Evolutionary conservation across 2,888 invertebrate genomes (phyloP).

Genomic region (Julus scandinavius): DNA sequence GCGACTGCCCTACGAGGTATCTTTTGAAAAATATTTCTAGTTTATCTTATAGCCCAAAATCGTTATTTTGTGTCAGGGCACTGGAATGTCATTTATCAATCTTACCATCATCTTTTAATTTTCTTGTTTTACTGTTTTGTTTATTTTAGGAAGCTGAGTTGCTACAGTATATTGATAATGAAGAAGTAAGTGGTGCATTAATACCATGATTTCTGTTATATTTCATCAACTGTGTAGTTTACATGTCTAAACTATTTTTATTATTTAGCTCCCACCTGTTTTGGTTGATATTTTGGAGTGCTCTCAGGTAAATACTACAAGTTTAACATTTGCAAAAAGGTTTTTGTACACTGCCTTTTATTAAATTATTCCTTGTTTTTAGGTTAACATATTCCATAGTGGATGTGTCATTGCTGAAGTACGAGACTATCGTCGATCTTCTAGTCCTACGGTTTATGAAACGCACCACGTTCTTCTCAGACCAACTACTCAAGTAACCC

Average conservation of each 20-base stretch:
- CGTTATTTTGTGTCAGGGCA: too few species aligned
- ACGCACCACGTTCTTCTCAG: slow-evolving; percentile 64
- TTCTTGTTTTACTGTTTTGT: slow-evolving; percentile 57
- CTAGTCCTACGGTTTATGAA: slow-evolving; percentile 61
- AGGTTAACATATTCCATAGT: slow-evolving; percentile 62
- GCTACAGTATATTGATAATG: slow-evolving; percentile 87
- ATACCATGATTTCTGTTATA: background rate
- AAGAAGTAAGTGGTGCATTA: slow-evolving; percentile 70
- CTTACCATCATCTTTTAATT: background rate
- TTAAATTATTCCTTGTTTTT: background rate
- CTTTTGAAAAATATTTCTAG: background rate
- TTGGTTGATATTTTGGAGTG: slow-evolving; percentile 75
- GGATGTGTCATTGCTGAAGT: slow-evolving; percentile 67
- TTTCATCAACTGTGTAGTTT: background rate
- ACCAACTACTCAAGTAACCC: slow-evolving; percentile 65
- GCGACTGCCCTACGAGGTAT: slow-evolving; percentile 77
- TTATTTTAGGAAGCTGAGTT: slow-evolving; percentile 75
- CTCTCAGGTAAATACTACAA: slow-evolving; percentile 62
- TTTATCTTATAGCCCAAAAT: too few species aligned
- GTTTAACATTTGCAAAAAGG: background rate
- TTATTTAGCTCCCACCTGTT: slow-evolving; percentile 76
- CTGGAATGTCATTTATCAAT: background rate
- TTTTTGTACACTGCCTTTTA: background rate
- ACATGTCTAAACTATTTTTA: background rate
- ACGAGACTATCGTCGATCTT: slow-evolving; percentile 65